Evolutionary conservation across 2,888 invertebrate genomes (phyloP).

Genomic region (Apodemia hepburni): DNA sequence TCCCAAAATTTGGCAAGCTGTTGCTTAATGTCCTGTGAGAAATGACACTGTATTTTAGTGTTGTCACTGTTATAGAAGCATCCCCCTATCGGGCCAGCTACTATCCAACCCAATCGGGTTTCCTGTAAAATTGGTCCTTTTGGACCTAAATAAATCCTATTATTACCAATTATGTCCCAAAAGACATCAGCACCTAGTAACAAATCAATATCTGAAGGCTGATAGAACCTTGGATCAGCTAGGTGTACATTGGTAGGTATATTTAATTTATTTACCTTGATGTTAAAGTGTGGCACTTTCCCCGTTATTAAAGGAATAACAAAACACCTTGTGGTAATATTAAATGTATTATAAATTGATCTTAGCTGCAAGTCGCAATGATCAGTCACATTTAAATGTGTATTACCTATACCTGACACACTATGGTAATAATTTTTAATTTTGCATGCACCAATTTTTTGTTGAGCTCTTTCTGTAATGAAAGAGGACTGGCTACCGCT

Average conservation of each 20-base stretch:
- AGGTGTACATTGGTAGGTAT: no score
- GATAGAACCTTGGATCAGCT: constrained; percentile 20
- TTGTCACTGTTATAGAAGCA: neutral
- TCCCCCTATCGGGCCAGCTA: constrained; percentile 25
- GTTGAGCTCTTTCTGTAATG: constrained; percentile 17
- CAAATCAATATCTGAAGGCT: constrained; percentile 24
- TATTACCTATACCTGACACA: no score
- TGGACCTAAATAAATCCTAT: constrained; percentile 20
- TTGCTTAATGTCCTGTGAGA: constrained; percentile 17
- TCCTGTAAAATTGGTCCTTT: constrained; percentile 23
- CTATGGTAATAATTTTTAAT: neutral
- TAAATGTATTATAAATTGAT: constrained; percentile 18
- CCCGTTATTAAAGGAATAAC: constrained; percentile 28
- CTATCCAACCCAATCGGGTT: constrained; percentile 28
- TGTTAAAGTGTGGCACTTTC: constrained; percentile 21
- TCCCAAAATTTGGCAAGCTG: constrained; percentile 26
- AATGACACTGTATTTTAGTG: constrained; percentile 19
- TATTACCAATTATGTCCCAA: constrained; percentile 25
- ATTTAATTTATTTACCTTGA: no score
- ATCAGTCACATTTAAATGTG: no score
- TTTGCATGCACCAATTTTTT: neutral
- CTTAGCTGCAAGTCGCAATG: constrained; percentile 17
- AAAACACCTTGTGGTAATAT: constrained; percentile 20
- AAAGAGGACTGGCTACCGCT: no score
- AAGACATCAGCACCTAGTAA: constrained; percentile 28